Percentiles rank a stretch among this genome's conserved stretches.
These are phyloP conservation scores for human (Homo sapiens) DNA, from an alignment of 2,113 vertebrate genomes.

Conservation along the genomic window GRCh38 chr2:64541001-64541500, in stretches of 20 bases:
- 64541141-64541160: not conserved
- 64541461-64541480: not conserved
- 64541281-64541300: slow-evolving; percentile 8
- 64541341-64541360: slow-evolving; percentile 43
- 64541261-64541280: not conserved
- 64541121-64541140: not conserved
- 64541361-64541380: slow-evolving; percentile 8
- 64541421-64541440: not conserved
- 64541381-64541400: not conserved
- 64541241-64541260: not conserved
- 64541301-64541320: not conserved
- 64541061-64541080: not conserved
- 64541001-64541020: not conserved
- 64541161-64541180: not conserved
- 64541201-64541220: not conserved
- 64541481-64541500: not conserved
- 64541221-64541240: not conserved
- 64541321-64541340: not conserved
- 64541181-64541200: not conserved
- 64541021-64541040: slow-evolving; percentile 29
- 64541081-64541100: slow-evolving; percentile 2
- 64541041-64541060: not conserved
- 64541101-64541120: slow-evolving; percentile 10
- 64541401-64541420: not conserved
- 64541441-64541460: slow-evolving; percentile 36